Base-by-base conservation (phyloP, 2,888 invertebrate species). In the Microplitis manilae region DNA sequence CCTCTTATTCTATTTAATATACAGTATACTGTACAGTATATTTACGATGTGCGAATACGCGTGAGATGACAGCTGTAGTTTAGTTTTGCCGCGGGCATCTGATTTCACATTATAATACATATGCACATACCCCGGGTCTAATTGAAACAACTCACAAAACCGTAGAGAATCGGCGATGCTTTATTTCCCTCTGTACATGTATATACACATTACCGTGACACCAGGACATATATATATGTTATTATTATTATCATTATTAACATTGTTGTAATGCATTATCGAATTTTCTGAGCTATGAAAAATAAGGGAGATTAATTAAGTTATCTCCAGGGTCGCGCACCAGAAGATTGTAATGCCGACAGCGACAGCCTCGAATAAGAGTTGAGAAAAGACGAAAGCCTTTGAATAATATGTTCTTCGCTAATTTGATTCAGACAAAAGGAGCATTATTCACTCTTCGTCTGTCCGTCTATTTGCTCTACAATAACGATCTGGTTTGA, bases 351-450 rank as follows among this genome's bases (percentile, higher is more conserved):
- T 60, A 77, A 79, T 73, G 71, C 75, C 39, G 74, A 40, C 40
- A 75, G 65, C 67, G 73, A 73, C 76, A 50, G 50, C 50, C 8
- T 50, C 50, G 13, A 65, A 30, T 81, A 39, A 68, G 39, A 41
- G 68, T 65, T 13, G 8, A 39, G 15, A 20, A n/a, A 67, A 73
- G 13, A 60, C 60, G n/a, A 41, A 41, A 17, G 62, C 74, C 86
- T 87, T 85, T 85, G 86, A 87, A 88, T 50, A 50, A 50, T 88
- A 87, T 86, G 83, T 85, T 77, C 81, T 61, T 78, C 81, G 82
- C 81, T 86, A 86, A 87, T 88, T 87, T 82, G 75, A 78, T 67
- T 70, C 81, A 84, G 85, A 89, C 88, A 89, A 89, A 89, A 89
- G 88, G 50, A 50, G 85, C 86, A 85, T 87, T 87, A 87, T 86